Base-by-base conservation (phyloP, 2,888 invertebrate genomes). In the Limnephilus rhombicus region DNA sequence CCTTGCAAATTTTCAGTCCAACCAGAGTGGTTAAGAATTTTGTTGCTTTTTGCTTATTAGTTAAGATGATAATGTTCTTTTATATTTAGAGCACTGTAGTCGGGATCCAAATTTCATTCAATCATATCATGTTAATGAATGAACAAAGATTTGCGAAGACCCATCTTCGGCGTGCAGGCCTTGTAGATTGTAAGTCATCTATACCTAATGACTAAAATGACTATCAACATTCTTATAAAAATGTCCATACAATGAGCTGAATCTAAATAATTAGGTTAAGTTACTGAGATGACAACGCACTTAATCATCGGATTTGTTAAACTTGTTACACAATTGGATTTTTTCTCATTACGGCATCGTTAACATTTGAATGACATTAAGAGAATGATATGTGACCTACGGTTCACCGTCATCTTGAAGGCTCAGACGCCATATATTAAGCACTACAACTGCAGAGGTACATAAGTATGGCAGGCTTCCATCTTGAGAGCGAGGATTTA, bases 351-450 rank as follows among this genome's bases (percentile, higher is more conserved):
- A 80, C 83, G 34, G 82, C 68, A 90, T 85, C 83, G 68, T 85
- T 82, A 85, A 53, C 90, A 85, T 90, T 90, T 90, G 92, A 92
- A 90, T 92, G 92, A 92, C 92, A 87, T 80, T 90, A 90, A 92
- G 90, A 31, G 34, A 89, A 90, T 86, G 86, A 87, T 49, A 87
- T 92, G 53, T 92, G 80, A 92, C 92, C 92, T 86, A 80, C 37
- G 41, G 92, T 90, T 92, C 92, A 90, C 49, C 41, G 88, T 12
- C 24, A 80, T 80, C 88, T 31, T 45, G 88, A 89, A 89, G 34
- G 34, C 24, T 31, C 68, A 37, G 2, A 29, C 68, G 41, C 49
- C 13, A 45, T 11, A 11, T 87, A 15, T 31, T n/a, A 87, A 49
- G 18, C 13, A 24, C 18, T 13, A 45, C 13, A 24, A 45, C 45